These are phyloP conservation scores for Pinctada fucata DNA, from an alignment of 2,888 invertebrate species.

Conservation along the genomic window DNA sequence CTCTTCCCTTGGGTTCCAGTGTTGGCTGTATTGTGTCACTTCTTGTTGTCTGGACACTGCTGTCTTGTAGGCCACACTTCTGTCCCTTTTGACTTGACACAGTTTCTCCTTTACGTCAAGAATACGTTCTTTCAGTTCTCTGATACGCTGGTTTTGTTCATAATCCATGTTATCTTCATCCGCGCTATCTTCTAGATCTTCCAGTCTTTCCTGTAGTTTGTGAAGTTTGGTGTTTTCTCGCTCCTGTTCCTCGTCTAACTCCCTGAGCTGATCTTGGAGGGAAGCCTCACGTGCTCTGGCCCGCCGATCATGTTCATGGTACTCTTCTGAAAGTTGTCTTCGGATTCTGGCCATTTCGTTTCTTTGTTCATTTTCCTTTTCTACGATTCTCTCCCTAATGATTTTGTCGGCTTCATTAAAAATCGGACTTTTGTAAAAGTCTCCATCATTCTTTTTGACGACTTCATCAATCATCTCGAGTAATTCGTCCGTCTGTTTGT, in stretches of 20 bases:
- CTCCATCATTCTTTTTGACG: slow-evolving; percentile 27
- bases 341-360: background rate
- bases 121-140: slow-evolving; percentile 7
- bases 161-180: background rate
- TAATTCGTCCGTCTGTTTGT: slow-evolving; percentile 31
- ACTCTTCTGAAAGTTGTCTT: slow-evolving; percentile 16
- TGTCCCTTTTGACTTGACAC: slow-evolving; percentile 1
- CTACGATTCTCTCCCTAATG: slow-evolving; percentile 25
- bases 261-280: slow-evolving; percentile 11
- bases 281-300: slow-evolving; percentile 8
- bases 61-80: slow-evolving; percentile 3
- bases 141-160: background rate
- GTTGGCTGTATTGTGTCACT: background rate
- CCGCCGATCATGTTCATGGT: slow-evolving; percentile 4
- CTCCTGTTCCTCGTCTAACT: slow-evolving; percentile 17
- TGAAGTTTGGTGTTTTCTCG: slow-evolving; percentile 12
- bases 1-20: background rate
- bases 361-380: slow-evolving; percentile 26
- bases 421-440: slow-evolving; percentile 37
- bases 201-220: slow-evolving; percentile 5
- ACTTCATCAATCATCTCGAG: slow-evolving; percentile 32
- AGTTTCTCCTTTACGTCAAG: slow-evolving; percentile 6
- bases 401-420: slow-evolving; percentile 34
- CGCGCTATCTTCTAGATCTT: slow-evolving; percentile 8
- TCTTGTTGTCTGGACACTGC: background rate